These are phyloP conservation scores for Hyperopisus bebe DNA, from an alignment of 2,113 vertebrate genomes.

Conservation along the genomic window DNA sequence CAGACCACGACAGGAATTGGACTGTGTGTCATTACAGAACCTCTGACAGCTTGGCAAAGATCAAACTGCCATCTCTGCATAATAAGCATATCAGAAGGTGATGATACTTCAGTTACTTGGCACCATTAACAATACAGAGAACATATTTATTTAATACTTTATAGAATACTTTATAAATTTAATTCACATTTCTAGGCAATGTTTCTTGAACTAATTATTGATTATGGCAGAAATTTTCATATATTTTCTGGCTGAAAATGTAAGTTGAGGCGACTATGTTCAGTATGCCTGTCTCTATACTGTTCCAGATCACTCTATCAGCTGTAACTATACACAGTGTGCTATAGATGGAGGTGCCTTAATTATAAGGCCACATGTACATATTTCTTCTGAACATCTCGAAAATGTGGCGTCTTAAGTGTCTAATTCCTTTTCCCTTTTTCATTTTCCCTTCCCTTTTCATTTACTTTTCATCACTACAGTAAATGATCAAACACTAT, in stretches of 20 bases:
- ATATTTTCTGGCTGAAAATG: not conserved
- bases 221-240: not conserved
- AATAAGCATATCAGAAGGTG: not conserved
- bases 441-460: not conserved
- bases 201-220: not conserved
- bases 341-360: not conserved
- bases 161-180: not conserved
- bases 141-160: not conserved
- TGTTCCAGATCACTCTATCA: not conserved
- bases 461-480: not conserved
- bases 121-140: not conserved
- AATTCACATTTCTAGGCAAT: not conserved
- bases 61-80: slow-evolving; percentile 2
- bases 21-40: not conserved
- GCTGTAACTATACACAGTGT: not conserved
- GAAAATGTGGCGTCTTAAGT: not conserved
- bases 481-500: not conserved
- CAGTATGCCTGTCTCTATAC: not conserved
- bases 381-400: not conserved
- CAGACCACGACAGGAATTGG: not conserved
- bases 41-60: slow-evolving; percentile 1
- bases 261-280: not conserved
- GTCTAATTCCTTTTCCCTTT: not conserved
- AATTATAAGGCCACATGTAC: not conserved
- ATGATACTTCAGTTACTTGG: not conserved